A percentile compares a stretch with the other conserved stretches of the same genome.
phyloP scores from a whole-genome alignment of 2,888 invertebrate species.

The Elaeidobius kamerunicus region DNA sequence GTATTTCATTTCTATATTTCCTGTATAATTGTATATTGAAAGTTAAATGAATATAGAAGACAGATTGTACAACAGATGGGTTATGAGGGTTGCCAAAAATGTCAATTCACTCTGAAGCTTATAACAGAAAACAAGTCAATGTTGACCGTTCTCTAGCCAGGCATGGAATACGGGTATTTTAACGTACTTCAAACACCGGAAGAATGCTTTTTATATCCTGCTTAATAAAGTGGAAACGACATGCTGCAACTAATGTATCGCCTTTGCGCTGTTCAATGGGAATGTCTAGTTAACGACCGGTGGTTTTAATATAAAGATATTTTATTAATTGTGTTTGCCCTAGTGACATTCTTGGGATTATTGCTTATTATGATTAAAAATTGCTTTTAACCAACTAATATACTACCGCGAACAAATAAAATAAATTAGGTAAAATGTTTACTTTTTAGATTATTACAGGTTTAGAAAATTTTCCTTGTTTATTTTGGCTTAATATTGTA shows the following conservation, averaged over 20 bases:
- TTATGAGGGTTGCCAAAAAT: constrained; percentile 29
- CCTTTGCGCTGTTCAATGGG: constrained; percentile 33
- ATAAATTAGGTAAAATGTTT: too few relatives aligned
- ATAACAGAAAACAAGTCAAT: constrained; percentile 22
- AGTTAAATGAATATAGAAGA: not conserved
- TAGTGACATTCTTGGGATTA: constrained; percentile 5
- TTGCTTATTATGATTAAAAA: too few relatives aligned
- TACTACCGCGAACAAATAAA: too few relatives aligned
- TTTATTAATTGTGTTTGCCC: constrained; percentile 7
- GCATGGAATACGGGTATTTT: constrained; percentile 32
- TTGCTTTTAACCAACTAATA: too few relatives aligned
- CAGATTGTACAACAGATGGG: constrained; percentile 18
- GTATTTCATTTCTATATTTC: too few relatives aligned
- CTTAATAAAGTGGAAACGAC: constrained; percentile 49
- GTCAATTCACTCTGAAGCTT: constrained; percentile 25
- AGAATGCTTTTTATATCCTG: constrained; percentile 48
- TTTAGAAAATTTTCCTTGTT: too few relatives aligned
- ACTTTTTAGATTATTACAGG: too few relatives aligned
- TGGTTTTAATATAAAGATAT: constrained; percentile 3
- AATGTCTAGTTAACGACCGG: constrained; percentile 21
- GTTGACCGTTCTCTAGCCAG: constrained; percentile 26
- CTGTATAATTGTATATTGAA: too few relatives aligned
- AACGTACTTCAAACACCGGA: constrained; percentile 41
- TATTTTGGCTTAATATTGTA: too few relatives aligned
- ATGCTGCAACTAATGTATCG: constrained; percentile 42